phyloP scores from a whole-genome alignment of 2,888 invertebrate species.

The Rugalucina vietnamica region DNA sequence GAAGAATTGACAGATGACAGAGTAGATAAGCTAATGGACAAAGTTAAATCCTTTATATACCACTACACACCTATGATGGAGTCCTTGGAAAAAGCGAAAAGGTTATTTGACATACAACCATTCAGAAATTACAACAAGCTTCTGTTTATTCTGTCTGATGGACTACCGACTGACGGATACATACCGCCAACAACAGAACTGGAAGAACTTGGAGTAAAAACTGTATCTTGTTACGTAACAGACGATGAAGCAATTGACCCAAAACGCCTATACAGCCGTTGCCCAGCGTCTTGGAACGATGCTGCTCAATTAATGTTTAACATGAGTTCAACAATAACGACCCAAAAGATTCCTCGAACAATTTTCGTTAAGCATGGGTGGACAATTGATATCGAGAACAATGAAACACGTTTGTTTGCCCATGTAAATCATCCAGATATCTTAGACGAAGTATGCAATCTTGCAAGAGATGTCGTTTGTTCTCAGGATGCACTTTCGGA shows the following conservation, averaged over 20 bases:
- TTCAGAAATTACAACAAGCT: background rate
- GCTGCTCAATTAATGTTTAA: conserved; percentile 15
- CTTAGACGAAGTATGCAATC: conserved; percentile 25
- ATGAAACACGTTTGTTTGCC: conserved; percentile 43
- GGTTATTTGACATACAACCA: background rate
- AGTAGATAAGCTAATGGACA: background rate
- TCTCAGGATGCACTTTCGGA: conserved; percentile 35
- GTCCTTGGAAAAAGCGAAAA: background rate
- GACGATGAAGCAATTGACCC: background rate
- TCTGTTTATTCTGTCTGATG: conserved; percentile 24
- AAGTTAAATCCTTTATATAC: conserved; percentile 17
- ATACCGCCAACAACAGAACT: background rate
- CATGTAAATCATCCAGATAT: conserved; percentile 43
- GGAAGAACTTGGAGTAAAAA: background rate
- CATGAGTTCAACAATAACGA: conserved; percentile 1
- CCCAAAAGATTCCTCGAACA: background rate
- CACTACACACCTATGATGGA: background rate
- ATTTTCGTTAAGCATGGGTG: conserved; percentile 35
- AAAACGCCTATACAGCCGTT: background rate
- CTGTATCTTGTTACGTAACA: conserved; percentile 13
- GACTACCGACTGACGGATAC: background rate
- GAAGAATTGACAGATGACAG: background rate
- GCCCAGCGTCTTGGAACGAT: background rate
- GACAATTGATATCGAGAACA: conserved; percentile 33
- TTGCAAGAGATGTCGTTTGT: conserved; percentile 27